Conservation (phyloP, 2,113 vertebrate genomes). For the Nothoprocta pentlandii region DNA sequence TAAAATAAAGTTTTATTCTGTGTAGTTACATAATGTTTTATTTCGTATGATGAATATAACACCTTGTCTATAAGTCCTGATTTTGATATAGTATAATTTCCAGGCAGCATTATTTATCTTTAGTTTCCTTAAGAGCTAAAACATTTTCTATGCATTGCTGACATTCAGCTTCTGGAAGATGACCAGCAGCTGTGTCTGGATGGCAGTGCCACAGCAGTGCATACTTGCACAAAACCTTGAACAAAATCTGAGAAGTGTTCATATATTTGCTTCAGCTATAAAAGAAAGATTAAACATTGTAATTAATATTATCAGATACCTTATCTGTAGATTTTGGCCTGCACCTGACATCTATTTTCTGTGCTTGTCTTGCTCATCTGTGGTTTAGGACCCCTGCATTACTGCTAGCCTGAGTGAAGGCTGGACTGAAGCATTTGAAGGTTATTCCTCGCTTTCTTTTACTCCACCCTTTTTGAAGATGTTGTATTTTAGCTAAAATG, state of each 20-base stretch:
- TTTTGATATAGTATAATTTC: background rate
- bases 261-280: background rate
- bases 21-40: background rate
- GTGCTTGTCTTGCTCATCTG: background rate
- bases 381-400: background rate
- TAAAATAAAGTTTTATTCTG: background rate
- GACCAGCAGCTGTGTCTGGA: background rate
- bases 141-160: background rate
- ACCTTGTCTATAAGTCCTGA: background rate
- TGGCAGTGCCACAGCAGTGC: background rate
- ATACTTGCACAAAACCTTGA: background rate
- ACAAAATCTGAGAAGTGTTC: background rate
- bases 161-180: background rate
- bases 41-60: background rate
- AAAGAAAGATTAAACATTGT: background rate
- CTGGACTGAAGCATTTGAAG: background rate
- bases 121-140: background rate
- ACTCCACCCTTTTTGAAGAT: background rate
- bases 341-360: background rate
- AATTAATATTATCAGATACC: background rate
- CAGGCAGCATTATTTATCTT: background rate
- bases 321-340: background rate
- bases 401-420: background rate
- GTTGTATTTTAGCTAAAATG: background rate
- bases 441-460: background rate